phyloP scores from a whole-genome alignment of 2,113 vertebrate genomes.

The Ciconia boyciana region DNA sequence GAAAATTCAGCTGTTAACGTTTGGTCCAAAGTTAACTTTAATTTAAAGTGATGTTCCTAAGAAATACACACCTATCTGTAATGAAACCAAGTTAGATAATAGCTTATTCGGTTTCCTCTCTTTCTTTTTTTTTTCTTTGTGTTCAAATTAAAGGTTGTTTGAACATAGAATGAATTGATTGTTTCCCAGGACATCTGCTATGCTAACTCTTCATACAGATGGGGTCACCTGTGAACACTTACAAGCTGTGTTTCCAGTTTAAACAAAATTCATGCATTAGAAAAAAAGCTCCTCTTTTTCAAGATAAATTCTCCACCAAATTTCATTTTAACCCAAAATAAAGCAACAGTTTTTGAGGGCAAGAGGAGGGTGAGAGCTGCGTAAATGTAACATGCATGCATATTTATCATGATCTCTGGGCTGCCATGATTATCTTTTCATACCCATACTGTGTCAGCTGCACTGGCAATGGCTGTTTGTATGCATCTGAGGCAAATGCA shows the following conservation, averaged over 20 bases:
- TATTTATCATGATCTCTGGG: background rate
- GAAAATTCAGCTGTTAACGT: background rate
- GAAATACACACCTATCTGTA: background rate
- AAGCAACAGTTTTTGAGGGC: conserved; percentile 1
- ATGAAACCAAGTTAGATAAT: background rate
- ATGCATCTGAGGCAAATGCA: background rate
- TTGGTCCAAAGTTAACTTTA: background rate
- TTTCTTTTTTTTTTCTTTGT: background rate
- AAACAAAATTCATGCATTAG: background rate
- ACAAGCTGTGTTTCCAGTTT: background rate
- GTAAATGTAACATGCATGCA: conserved; percentile 22
- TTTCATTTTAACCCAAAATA: background rate
- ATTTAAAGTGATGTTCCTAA: background rate
- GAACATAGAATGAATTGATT: background rate
- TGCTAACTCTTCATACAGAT: background rate
- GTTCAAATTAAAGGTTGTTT: background rate
- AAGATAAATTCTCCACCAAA: conserved; percentile 11
- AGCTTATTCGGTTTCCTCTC: background rate
- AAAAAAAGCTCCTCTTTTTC: background rate
- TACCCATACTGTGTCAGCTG: background rate
- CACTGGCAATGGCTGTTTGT: background rate
- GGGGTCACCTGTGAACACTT: background rate
- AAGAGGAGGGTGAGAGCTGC: conserved; percentile 20
- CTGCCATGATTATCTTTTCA: background rate
- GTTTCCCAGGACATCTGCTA: background rate